Base-by-base conservation (phyloP, 2,797 vertebrate species). In the Cebuella pygmaea region DNA sequence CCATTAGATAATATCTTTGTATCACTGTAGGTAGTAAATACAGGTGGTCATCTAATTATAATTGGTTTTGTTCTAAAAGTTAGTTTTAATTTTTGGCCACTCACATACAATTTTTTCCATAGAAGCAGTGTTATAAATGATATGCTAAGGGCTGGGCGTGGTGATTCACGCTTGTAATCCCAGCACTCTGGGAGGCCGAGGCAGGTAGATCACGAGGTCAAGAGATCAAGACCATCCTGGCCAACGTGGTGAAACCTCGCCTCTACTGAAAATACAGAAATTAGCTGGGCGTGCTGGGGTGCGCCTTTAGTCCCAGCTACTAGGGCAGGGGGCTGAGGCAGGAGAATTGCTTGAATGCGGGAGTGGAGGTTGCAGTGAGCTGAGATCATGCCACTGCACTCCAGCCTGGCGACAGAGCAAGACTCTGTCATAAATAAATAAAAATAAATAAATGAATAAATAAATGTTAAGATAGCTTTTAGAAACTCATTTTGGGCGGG, bases 401-500 rank as follows among this genome's bases (percentile, higher is more conserved):
- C n/a, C n/a, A 39, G n/a, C 67, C 67, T 72, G n/a, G n/a, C 0
- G 2, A 72, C 20, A 39, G n/a, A 72, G 67, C 4, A 10, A 72
- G 20, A 72, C 17, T 72, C n/a, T 4, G 10, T 22, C 67, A 22
- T 17, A 72, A 39, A 72, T 50, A 67, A 67, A 59, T 14, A 61
- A 20, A 70, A 36, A 36, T n/a, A 64, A 64, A 64, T 55, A 55
- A 67, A n/a, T 67, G 61, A 36, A 36, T n/a, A 64, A 64, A 64
- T 55, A 55, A 67, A n/a, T 67, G 61, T 15, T 33, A 67, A 67
- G 33, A 74, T 87, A 94, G 57, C 46, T 92, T 93, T 94, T 91
- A 97, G 94, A 93, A 95, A 87, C 64, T 93, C 61, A 96, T 93
- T 97, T 95, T 93, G 70, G 81, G 41, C 15, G 39, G 86, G 72